Conservation (phyloP, 2,797 vertebrate genomes). For the Micropoecilia bifurca region DNA sequence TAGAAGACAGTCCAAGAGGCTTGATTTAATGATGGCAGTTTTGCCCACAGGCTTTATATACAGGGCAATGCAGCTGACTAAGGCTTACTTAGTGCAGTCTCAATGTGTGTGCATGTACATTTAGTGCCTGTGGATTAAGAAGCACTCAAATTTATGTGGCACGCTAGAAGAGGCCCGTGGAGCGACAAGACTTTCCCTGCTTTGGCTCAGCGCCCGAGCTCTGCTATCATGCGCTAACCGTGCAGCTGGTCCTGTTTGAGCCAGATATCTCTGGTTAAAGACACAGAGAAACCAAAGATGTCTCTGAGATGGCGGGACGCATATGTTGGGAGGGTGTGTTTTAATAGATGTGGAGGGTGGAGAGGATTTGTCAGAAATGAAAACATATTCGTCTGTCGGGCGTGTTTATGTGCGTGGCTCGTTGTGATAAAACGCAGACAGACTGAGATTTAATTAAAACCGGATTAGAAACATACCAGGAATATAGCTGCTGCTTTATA, state of each 20-base stretch:
- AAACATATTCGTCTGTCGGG: constrained; percentile 45
- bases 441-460: constrained; percentile 70
- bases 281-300: background rate
- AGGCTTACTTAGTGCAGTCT: constrained; percentile 20
- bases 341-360: constrained; percentile 12
- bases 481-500: constrained; percentile 34
- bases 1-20: constrained; percentile 23
- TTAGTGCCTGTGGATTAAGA: constrained; percentile 49
- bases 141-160: constrained; percentile 50
- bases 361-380: constrained; percentile 45
- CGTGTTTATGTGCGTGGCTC: constrained; percentile 30
- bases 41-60: constrained; percentile 28
- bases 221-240: background rate
- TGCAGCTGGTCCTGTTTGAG: constrained; percentile 9
- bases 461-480: constrained; percentile 65
- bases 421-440: constrained; percentile 44
- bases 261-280: constrained; percentile 12
- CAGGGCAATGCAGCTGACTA: constrained; percentile 30
- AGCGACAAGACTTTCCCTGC: constrained; percentile 16
- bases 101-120: constrained; percentile 19
- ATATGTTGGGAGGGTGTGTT: background rate
- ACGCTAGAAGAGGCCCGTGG: constrained; percentile 30
- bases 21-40: constrained; percentile 31
- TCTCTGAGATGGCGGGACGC: constrained; percentile 8
- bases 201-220: constrained; percentile 1